Percentiles rank a stretch among this genome's conserved stretches.
phyloP scores from a whole-genome alignment of 2,113 vertebrate species.

The Amblyornis subalaris region DNA sequence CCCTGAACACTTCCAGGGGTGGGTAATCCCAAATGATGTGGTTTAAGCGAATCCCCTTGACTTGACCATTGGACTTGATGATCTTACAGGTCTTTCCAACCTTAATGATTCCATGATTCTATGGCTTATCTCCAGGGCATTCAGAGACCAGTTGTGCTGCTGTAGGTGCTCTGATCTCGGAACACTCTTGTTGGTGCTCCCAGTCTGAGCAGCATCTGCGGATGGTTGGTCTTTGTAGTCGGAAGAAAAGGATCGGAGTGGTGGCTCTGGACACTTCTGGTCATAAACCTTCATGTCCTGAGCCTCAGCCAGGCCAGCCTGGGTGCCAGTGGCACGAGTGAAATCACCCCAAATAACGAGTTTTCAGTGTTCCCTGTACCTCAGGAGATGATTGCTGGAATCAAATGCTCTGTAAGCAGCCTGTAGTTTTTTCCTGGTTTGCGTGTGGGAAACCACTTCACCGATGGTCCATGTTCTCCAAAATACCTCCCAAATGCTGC shows the following conservation, averaged over 20 bases:
- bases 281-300: not conserved
- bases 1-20: not conserved
- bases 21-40: not conserved
- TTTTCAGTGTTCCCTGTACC: not conserved
- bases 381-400: not conserved
- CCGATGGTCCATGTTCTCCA: not conserved
- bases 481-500: not conserved
- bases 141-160: no score
- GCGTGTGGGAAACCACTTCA: not conserved
- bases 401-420: not conserved
- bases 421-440: not conserved
- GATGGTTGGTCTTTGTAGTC: not conserved
- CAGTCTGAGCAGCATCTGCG: not conserved
- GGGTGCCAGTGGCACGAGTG: not conserved
- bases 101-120: not conserved
- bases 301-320: fast-evolving
- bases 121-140: not conserved
- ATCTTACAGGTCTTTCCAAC: not conserved
- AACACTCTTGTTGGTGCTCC: not conserved
- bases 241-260: not conserved
- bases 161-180: not conserved
- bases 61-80: not conserved
- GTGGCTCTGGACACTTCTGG: not conserved
- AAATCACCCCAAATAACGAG: not conserved
- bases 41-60: not conserved